phyloP scores from a whole-genome alignment of 2,113 vertebrate species.

The Bubalus kerabau region DNA sequence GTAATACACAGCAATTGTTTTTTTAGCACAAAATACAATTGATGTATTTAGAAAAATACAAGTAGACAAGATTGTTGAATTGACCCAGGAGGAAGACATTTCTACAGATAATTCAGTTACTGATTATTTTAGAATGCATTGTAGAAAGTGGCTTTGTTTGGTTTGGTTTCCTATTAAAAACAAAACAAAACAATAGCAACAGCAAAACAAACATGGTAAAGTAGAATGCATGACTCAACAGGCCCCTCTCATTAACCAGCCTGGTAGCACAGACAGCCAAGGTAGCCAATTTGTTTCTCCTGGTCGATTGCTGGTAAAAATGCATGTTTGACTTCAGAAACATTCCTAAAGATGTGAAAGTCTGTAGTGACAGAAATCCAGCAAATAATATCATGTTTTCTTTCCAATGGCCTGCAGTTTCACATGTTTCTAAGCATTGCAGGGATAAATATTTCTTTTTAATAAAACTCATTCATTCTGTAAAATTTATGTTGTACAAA shows the following conservation, averaged over 20 bases:
- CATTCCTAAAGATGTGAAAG: neutral
- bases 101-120: neutral
- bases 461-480: constrained; percentile 49
- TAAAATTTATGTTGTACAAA: constrained; percentile 57
- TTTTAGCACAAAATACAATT: constrained; percentile 50
- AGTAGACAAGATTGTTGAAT: neutral
- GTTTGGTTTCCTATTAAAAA: neutral
- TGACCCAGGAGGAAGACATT: neutral
- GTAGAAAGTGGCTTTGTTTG: neutral
- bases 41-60: constrained; percentile 11
- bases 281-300: neutral
- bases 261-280: neutral
- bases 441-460: constrained; percentile 51
- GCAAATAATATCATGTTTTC: constrained; percentile 17
- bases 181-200: neutral
- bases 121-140: neutral
- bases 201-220: neutral
- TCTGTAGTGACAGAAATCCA: constrained; percentile 46
- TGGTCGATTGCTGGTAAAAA: neutral
- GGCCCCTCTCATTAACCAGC: neutral
- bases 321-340: neutral
- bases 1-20: constrained; percentile 3
- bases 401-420: constrained; percentile 27
- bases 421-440: neutral
- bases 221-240: neutral